Evolutionary conservation across 2,113 vertebrate species (phyloP).

Genomic region (Platichthys stellatus): DNA sequence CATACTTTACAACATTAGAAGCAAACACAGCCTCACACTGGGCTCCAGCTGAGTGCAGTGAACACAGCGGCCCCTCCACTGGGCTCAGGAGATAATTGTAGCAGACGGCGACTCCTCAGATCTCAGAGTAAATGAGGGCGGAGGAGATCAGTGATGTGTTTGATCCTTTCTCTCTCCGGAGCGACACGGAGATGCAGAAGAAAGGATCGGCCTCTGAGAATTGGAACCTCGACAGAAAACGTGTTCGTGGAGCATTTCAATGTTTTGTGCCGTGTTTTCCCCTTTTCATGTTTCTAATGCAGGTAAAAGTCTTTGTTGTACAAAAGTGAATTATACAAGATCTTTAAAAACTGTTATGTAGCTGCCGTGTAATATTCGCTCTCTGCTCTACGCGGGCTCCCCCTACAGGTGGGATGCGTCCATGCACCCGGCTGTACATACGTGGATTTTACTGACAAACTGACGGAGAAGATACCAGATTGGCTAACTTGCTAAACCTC

Average conservation of each 20-base stretch:
- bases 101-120: neutral
- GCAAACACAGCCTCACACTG: neutral
- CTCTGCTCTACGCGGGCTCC: too few species aligned
- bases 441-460: too few species aligned
- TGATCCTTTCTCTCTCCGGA: constrained; percentile 67
- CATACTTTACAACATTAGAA: neutral
- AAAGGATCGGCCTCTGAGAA: constrained; percentile 43
- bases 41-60: neutral
- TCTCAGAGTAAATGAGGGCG: constrained; percentile 51
- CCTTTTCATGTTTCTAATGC: constrained; percentile 6
- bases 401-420: too few species aligned
- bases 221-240: constrained; percentile 15
- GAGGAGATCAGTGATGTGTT: constrained; percentile 67
- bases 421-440: too few species aligned
- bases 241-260: constrained; percentile 9
- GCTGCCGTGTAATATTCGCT: neutral
- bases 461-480: too few species aligned
- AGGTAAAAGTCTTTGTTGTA: constrained; percentile 2
- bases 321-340: neutral
- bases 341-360: neutral
- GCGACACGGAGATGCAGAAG: neutral
- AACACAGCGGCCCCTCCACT: neutral
- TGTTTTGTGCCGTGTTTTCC: constrained; percentile 24
- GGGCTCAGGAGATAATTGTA: neutral
- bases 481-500: too few species aligned